Conservation (phyloP, 2,113 vertebrate species). For the Macrotus californicus region DNA sequence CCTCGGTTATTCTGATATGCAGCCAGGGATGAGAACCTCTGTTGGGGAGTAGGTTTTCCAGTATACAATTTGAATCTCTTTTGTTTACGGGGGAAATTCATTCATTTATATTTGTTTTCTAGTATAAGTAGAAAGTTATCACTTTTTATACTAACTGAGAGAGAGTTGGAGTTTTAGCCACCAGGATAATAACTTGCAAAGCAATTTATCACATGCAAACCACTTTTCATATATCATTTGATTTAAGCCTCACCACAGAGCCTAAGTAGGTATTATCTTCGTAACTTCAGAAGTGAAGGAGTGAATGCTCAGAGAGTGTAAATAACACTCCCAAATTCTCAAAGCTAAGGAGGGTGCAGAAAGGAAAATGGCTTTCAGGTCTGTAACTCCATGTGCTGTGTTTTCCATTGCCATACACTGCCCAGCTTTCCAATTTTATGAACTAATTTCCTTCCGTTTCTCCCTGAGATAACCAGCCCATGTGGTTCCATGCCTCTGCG, state of each 20-base stretch:
- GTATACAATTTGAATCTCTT: not conserved
- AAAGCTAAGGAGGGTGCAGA: not conserved
- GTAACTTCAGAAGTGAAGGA: not conserved
- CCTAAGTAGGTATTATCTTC: not conserved
- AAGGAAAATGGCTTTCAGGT: not conserved
- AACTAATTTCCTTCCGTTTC: not conserved
- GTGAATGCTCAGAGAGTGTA: not conserved
- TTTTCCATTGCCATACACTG: not conserved
- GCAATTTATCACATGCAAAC: not conserved
- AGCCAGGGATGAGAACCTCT: not conserved
- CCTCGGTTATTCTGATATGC: not conserved
- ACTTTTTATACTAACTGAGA: not conserved
- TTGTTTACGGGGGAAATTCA: not conserved
- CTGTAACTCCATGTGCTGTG: not conserved
- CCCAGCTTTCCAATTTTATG: not conserved
- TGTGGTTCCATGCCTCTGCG: not conserved
- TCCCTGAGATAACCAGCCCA: not conserved
- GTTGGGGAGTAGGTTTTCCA: not conserved
- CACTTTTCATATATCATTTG: not conserved
- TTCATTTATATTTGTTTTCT: not conserved
- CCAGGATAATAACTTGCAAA: not conserved
- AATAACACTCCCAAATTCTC: not conserved
- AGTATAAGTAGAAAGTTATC: not conserved
- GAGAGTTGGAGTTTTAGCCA: not conserved
- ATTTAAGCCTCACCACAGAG: not conserved